These are phyloP conservation scores for Lates japonicus DNA, from an alignment of 2,797 vertebrate species.

Conservation along the genomic window DNA sequence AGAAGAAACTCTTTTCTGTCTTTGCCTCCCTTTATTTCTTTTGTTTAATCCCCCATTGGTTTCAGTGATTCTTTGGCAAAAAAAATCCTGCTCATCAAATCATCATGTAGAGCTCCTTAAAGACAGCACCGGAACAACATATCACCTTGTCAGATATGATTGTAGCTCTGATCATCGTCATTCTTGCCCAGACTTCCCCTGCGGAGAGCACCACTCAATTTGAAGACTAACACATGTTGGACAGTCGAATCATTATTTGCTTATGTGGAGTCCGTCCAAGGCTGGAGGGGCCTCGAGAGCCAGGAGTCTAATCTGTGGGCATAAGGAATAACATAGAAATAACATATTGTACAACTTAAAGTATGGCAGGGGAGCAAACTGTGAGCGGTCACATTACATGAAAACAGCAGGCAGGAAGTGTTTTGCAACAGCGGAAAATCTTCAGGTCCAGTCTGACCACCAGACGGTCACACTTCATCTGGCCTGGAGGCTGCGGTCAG, in stretches of 20 bases:
- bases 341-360: slow-evolving; percentile 83
- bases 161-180: slow-evolving; percentile 77
- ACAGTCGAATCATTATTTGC: slow-evolving; percentile 77
- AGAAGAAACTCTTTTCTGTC: slow-evolving; percentile 30
- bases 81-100: slow-evolving; percentile 66
- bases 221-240: slow-evolving; percentile 86
- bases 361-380: slow-evolving; percentile 79
- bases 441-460: slow-evolving; percentile 85
- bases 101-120: slow-evolving; percentile 66
- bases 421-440: slow-evolving; percentile 87
- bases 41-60: slow-evolving; percentile 49
- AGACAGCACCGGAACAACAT: slow-evolving; percentile 78
- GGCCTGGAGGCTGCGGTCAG: slow-evolving; percentile 81
- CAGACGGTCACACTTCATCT: slow-evolving; percentile 86
- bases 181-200: slow-evolving; percentile 76
- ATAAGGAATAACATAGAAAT: slow-evolving; percentile 79
- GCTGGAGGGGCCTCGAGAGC: slow-evolving; percentile 72
- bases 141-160: slow-evolving; percentile 83
- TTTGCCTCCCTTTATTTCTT: slow-evolving; percentile 28
- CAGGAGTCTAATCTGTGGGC: slow-evolving; percentile 82
- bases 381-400: slow-evolving; percentile 82
- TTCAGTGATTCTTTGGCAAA: slow-evolving; percentile 66
- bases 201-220: slow-evolving; percentile 77
- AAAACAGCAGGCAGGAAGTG: slow-evolving; percentile 86
- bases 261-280: slow-evolving; percentile 78